Evolutionary conservation across 2,888 invertebrate species (phyloP), one percentile per base, ranked within the genome.

Genomic region (Operophtera brumata): DNA sequence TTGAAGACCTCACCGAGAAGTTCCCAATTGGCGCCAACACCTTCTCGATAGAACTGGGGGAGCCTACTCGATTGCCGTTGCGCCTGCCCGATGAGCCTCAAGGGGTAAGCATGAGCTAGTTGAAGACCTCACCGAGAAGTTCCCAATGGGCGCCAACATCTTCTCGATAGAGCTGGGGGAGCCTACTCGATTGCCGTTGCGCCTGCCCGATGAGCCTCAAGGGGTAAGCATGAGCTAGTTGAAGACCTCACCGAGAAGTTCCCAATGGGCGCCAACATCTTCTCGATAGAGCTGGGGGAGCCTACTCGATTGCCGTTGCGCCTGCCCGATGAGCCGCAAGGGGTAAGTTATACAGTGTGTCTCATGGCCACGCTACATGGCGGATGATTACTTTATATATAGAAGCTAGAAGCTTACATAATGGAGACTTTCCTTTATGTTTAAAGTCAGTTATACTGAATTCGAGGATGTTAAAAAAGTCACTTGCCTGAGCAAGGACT

Each of bases 11-110:
- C 32, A 78, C 78, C 10, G 82, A 89, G 69, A 86, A 84, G 69
- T 88, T 88, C 35, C 83, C 83, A 59, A 83, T 90, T 86, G 90
- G 90, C 0, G 88, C 82, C 2, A 90, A 90, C 64, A 90, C 89
- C 0, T 89, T 86, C 72, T 79, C 82, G 8, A 79, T 90, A 0
- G 84, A 86, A 40, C 61, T 90, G 0, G 89, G 69, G 0, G 85
- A 87, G 14, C 77, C 86, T 0, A 65, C 76, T 2, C 64, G 71
- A 0, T 59, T 89, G 56, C 86, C 89, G 1, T 62, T 89, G 7
- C 56, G 86, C 1, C 53, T 88, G 14, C 90, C 90, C 0, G 87
- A 88, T 39, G 82, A 78, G 26, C 75, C 78, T 0, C 62, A 65
- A 4, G 83, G 80, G 57, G 89, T 87, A 12, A 75, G 80, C 80